Evolutionary conservation across 1,140 invertebrate species (phyloP).

Genomic region (Drosophila kanapiae): DNA sequence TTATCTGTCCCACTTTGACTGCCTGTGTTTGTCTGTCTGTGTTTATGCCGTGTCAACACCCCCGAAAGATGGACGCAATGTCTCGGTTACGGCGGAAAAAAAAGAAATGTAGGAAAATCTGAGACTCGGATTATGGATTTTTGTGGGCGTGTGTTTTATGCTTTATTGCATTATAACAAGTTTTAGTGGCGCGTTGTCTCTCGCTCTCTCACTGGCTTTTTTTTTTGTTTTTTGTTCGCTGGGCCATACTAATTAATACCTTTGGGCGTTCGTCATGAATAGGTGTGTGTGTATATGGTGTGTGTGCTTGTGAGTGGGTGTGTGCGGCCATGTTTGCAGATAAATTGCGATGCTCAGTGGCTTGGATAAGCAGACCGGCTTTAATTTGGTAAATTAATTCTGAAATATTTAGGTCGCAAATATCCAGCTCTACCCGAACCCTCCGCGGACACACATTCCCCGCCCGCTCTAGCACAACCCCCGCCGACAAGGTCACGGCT

Average conservation of each 20-base stretch:
- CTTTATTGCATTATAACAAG: constrained; percentile 67
- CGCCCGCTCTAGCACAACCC: neutral
- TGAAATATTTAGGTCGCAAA: constrained; percentile 80
- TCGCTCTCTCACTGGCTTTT: constrained; percentile 5
- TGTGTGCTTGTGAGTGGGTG: constrained; percentile 6
- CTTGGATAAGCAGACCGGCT: constrained; percentile 78
- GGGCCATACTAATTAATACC: constrained; percentile 79
- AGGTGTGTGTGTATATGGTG: constrained; percentile 21
- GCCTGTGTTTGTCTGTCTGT: constrained; percentile 6
- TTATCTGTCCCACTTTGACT: constrained; percentile 7
- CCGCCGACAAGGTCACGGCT: constrained; percentile 62
- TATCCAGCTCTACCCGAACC: constrained; percentile 29
- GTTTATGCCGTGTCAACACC: constrained; percentile 41
- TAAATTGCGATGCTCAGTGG: constrained; percentile 79
- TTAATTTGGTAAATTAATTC: constrained; percentile 83
- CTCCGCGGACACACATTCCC: constrained; percentile 29
- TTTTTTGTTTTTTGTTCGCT: constrained; percentile 30
- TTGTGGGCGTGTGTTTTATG: constrained; percentile 33
- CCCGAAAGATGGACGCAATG: constrained; percentile 38
- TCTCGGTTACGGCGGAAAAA: neutral
- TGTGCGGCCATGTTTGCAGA: constrained; percentile 65
- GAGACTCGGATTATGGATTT: constrained; percentile 40
- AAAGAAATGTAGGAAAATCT: constrained; percentile 6
- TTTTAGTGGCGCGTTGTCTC: constrained; percentile 52
- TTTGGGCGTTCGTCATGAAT: constrained; percentile 63